phyloP scores from a whole-genome alignment of 1,140 invertebrate species.

The Drosophila parvula region DNA sequence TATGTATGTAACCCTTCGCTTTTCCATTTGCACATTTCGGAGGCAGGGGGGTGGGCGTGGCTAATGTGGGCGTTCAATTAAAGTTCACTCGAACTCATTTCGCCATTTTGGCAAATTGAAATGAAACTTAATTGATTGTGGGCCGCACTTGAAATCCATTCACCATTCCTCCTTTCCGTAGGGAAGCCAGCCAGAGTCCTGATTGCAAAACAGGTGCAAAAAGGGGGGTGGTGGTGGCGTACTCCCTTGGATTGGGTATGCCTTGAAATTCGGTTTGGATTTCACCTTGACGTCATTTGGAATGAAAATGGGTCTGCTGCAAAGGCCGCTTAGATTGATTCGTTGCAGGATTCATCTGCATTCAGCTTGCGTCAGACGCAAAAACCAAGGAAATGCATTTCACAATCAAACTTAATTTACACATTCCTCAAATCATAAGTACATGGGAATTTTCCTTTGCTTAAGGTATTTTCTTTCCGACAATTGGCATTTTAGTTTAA shows the following conservation, averaged over 20 bases:
- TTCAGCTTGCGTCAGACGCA: not conserved
- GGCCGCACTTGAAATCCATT: constrained; percentile 27
- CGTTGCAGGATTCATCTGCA: not conserved
- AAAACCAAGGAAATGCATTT: not conserved
- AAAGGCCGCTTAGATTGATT: constrained; percentile 12
- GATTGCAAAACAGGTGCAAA: constrained; percentile 13
- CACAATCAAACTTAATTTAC: not conserved
- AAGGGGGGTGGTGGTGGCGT: not conserved
- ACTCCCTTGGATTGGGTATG: not conserved
- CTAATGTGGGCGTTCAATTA: constrained; percentile 47
- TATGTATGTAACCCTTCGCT: not conserved
- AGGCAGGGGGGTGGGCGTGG: constrained; percentile 6
- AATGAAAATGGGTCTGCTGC: constrained; percentile 1
- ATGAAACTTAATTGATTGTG: constrained; percentile 68
- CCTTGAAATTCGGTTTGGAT: constrained; percentile 11
- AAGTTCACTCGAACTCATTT: constrained; percentile 55
- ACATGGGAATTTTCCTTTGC: too few species aligned
- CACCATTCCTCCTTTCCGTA: not conserved
- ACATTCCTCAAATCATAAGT: too few species aligned
- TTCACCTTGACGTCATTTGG: constrained; percentile 15
- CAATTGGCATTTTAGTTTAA: too few species aligned
- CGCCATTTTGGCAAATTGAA: constrained; percentile 54
- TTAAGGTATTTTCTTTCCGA: too few species aligned
- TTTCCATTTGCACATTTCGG: constrained; percentile 15
- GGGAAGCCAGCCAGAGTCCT: constrained; percentile 17